Conservation (phyloP, 2,797 vertebrate species). For the Pipistrellus pygmaeus region DNA sequence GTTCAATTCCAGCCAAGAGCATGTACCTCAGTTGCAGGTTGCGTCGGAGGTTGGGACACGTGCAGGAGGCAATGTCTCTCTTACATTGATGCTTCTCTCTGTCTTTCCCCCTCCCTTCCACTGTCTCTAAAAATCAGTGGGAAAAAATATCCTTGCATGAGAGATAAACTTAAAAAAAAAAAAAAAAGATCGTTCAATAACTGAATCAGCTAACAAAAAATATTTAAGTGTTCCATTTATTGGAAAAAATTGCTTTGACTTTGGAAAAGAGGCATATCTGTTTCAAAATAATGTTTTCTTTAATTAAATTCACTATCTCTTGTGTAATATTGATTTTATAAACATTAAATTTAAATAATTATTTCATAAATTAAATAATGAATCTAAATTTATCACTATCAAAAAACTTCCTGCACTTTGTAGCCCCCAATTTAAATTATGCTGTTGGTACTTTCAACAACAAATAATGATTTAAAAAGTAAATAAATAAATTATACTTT, state of each 20-base stretch:
- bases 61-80: too few relatives aligned
- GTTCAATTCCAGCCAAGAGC: too few relatives aligned
- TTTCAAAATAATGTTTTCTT: neutral
- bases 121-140: too few relatives aligned
- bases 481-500: too few relatives aligned
- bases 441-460: neutral
- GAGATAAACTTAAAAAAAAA: too few relatives aligned
- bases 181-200: neutral
- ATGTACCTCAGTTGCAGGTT: too few relatives aligned
- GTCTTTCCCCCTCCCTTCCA: too few relatives aligned
- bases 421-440: neutral
- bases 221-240: neutral
- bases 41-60: rapidly evolving
- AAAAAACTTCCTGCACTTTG: neutral
- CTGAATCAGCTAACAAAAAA: neutral
- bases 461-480: too few relatives aligned
- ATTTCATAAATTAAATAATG: neutral
- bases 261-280: neutral
- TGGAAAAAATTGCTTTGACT: neutral
- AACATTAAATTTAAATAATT: neutral
- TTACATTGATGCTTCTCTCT: too few relatives aligned
- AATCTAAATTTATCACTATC: neutral
- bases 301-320: neutral
- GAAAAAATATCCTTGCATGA: too few relatives aligned
- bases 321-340: neutral